Evolutionary conservation across 2,113 vertebrate genomes (phyloP).

Genomic region (Cryptomyrus ogoouensis): DNA sequence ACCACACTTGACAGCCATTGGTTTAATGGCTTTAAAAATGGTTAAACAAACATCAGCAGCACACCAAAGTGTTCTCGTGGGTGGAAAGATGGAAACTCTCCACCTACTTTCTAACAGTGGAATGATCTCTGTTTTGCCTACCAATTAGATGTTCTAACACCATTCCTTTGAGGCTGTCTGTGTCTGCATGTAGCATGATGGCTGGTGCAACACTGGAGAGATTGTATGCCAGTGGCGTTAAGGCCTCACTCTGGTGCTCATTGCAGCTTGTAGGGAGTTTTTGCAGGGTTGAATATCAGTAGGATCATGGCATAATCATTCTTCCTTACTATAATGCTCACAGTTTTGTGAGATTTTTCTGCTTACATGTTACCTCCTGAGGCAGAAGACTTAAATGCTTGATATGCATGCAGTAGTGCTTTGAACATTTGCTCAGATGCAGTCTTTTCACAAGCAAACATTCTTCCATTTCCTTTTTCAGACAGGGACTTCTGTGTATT

Average conservation of each 20-base stretch:
- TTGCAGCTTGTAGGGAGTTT: not conserved
- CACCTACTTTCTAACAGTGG: not conserved
- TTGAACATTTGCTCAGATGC: not conserved
- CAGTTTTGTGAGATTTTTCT: not conserved
- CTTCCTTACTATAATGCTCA: not conserved
- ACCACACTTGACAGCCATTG: not conserved
- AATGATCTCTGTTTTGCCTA: not conserved
- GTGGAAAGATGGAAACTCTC: not conserved
- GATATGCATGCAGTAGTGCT: not conserved
- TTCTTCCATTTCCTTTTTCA: not conserved
- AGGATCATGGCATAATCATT: not conserved
- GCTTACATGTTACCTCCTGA: not conserved
- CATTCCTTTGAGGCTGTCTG: not conserved
- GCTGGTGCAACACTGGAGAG: not conserved
- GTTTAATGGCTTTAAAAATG: not conserved
- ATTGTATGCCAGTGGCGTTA: not conserved
- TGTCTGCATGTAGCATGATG: constrained; percentile 20
- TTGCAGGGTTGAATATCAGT: not conserved
- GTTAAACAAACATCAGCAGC: not conserved
- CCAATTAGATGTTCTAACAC: not conserved
- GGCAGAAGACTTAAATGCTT: not conserved
- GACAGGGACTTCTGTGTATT: not conserved
- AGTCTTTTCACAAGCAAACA: not conserved
- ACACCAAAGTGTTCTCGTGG: not conserved
- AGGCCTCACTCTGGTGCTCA: not conserved